Evolutionary conservation across 1,140 invertebrate genomes (phyloP), one percentile per base, ranked within the genome.

Genomic region (Cheumatopsyche charites): DNA sequence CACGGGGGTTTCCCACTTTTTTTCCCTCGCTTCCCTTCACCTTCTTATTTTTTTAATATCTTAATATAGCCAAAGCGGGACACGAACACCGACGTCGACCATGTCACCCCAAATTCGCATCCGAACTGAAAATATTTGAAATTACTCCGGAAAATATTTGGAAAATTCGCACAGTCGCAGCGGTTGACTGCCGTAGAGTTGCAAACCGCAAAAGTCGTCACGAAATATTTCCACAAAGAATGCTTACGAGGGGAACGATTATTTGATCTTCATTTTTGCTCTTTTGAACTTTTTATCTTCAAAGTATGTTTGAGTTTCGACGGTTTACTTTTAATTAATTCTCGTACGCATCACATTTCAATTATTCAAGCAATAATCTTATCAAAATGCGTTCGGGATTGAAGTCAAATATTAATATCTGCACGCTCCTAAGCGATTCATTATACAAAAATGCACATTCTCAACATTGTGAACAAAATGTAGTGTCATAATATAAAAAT

Each of bases 251-350:
- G 43, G 12, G 55, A 13, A 17, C 55, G 26, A 12, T 67, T 67
- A 45, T 72, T 72, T 72, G 70, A 69, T 69, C 49, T 69, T 69
- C 55, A 69, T 69, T 61, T 61, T 45, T 69, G 67, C 67, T 45
- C 55, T 55, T 70, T 61, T 62, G 68, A 62, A 45, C 41, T 70
- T 61, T 47, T 61, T 49, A n/a, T 62, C 68, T 68, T 55, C 49
- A 55, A 68, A 68, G 66, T 55, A 5, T 23, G 47, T 36, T 68
- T 26, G 66, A 21, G 15, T 68, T 68, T 68, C 66, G 19, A 61
- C 26, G 47, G 63, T 67, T 67, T 66, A 49, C 36, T 72, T 72
- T 72, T 72, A 72, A 72, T 72, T 69, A 69, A 69, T 69, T 67
- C 52, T 12, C 15, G n/a, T n/a, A 9, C 13, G 65, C 12, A 23